phyloP scores from a whole-genome alignment of 64 coral and sea anemone species.

The Cladopsammia gracilis region DNA sequence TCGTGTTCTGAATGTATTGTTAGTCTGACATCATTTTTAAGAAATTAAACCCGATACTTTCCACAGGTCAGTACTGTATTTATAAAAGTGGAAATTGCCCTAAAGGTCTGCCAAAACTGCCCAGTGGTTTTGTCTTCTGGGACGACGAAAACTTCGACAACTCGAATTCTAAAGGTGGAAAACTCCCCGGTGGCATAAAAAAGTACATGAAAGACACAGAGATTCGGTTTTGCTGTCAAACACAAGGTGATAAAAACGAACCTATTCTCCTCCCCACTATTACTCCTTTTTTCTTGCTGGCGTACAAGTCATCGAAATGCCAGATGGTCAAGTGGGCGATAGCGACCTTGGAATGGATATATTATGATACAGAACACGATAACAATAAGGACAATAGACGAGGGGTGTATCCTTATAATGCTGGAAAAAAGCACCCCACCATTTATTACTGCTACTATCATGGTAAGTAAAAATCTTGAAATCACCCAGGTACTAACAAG shows the following conservation, averaged over 20 bases:
- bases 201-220: not conserved
- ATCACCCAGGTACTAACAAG: too few species aligned
- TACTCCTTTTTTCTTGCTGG: conserved; percentile 37
- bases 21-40: too few species aligned
- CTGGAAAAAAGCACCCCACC: too few species aligned
- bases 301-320: conserved; percentile 25
- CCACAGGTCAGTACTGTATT: conserved; percentile 68
- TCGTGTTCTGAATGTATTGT: too few species aligned
- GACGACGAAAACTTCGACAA: conserved; percentile 26
- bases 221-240: not conserved
- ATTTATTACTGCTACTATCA: too few species aligned
- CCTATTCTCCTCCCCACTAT: conserved; percentile 4
- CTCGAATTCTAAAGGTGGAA: not conserved
- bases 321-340: conserved; percentile 47
- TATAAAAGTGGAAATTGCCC: conserved; percentile 40
- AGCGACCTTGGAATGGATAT: conserved; percentile 30
- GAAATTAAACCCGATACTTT: too few species aligned
- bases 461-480: too few species aligned
- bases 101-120: not conserved
- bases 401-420: too few species aligned
- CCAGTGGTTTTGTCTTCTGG: conserved; percentile 18
- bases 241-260: not conserved
- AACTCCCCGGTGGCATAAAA: conserved; percentile 31
- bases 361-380: not conserved
- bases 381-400: not conserved